Conservation (phyloP, 2,113 vertebrate species). For the Erythrolamprus reginae region DNA sequence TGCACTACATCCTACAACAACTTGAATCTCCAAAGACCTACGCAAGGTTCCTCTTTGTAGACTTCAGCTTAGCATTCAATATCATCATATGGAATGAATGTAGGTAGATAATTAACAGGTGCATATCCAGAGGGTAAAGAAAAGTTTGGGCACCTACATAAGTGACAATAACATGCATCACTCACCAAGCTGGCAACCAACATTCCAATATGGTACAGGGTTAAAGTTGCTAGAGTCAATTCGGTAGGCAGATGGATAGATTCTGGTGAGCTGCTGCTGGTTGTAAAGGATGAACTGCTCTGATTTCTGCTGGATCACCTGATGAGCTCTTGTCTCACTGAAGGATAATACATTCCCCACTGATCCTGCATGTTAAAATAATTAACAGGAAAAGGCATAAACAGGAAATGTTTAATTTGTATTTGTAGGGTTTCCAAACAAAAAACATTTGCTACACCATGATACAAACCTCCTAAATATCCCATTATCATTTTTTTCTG, state of each 20-base stretch:
- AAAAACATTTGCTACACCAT: neutral
- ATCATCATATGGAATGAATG: neutral
- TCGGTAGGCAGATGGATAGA: constrained; percentile 95
- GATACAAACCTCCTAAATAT: neutral
- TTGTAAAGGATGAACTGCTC: constrained; percentile 91
- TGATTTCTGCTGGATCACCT: constrained; percentile 86
- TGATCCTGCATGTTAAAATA: constrained; percentile 70
- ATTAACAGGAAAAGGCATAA: neutral
- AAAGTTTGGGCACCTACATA: neutral
- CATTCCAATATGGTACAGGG: constrained; percentile 93
- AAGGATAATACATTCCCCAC: constrained; percentile 90
- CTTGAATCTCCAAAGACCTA: too few species aligned
- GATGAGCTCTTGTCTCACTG: constrained; percentile 91
- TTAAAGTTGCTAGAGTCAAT: constrained; percentile 99
- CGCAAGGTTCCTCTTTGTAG: too few species aligned
- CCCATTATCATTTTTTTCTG: neutral
- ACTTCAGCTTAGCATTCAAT: too few species aligned
- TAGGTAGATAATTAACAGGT: neutral
- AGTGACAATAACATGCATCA: neutral
- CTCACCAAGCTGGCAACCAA: constrained; percentile 92
- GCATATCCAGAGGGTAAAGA: neutral
- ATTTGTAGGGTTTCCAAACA: neutral
- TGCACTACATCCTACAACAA: too few species aligned
- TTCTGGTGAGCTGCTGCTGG: constrained; percentile 90
- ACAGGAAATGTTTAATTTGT: neutral